Evolutionary conservation across 1,140 invertebrate genomes (phyloP).

Genomic region (Ericerus pela): DNA sequence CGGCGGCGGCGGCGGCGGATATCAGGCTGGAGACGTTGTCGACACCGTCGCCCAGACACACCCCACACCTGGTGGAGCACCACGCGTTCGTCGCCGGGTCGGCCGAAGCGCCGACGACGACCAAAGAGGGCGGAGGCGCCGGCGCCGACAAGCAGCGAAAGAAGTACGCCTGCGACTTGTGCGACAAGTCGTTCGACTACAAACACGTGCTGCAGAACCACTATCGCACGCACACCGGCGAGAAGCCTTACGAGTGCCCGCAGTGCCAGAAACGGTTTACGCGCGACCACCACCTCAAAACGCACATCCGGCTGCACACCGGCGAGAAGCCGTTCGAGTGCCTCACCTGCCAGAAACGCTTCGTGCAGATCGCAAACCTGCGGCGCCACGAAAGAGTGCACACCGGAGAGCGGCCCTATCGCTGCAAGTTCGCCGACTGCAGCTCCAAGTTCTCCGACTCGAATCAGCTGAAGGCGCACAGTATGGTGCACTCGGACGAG

Average conservation of each 20-base stretch:
- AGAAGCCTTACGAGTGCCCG: slow-evolving; percentile 89
- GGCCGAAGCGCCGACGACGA: neutral
- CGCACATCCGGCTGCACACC: slow-evolving; percentile 81
- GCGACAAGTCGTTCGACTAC: slow-evolving; percentile 76
- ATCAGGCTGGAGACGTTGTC: neutral
- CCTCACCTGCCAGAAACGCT: slow-evolving; percentile 75
- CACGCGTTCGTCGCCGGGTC: neutral
- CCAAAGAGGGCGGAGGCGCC: neutral
- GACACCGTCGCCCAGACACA: neutral
- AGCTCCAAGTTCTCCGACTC: slow-evolving; percentile 80
- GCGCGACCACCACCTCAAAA: slow-evolving; percentile 87
- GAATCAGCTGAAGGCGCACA: slow-evolving; percentile 84
- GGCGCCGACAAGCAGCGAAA: neutral
- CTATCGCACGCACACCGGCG: slow-evolving; percentile 89
- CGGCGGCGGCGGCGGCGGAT: neutral
- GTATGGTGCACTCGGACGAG: slow-evolving; percentile 74
- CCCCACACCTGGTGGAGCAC: neutral
- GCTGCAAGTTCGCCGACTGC: slow-evolving; percentile 80
- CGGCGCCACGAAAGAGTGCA: slow-evolving; percentile 84
- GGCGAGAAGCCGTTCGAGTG: slow-evolving; percentile 88
- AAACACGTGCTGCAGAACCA: slow-evolving; percentile 93
- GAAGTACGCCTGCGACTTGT: slow-evolving; percentile 48
- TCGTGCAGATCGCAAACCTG: slow-evolving; percentile 88
- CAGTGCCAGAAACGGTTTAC: slow-evolving; percentile 91
- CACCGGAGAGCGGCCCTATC: slow-evolving; percentile 87